These are phyloP conservation scores for Catharus minimus DNA, from an alignment of 2,113 vertebrate genomes.

Conservation along the genomic window DNA sequence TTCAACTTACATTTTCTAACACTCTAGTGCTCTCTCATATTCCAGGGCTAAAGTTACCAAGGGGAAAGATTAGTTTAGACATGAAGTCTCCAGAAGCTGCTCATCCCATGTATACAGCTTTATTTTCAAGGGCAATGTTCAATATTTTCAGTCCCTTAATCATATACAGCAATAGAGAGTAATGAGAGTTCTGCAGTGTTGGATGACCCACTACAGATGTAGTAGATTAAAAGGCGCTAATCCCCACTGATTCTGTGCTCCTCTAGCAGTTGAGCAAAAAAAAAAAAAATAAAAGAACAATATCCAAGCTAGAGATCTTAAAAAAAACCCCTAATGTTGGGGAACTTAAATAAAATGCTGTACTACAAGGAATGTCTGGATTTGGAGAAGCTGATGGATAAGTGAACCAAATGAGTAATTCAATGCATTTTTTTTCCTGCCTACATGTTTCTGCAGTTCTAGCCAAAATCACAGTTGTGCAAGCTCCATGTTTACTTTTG, in stretches of 20 bases:
- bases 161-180: constrained; percentile 56
- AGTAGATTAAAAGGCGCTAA: constrained; percentile 82
- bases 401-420: constrained; percentile 47
- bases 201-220: constrained; percentile 74
- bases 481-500: constrained; percentile 13
- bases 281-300: constrained; percentile 3
- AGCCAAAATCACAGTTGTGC: constrained; percentile 27
- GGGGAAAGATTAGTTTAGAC: constrained; percentile 43
- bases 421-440: constrained; percentile 2
- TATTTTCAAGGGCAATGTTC: constrained; percentile 65
- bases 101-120: constrained; percentile 55
- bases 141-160: constrained; percentile 66
- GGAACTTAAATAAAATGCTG: not conserved
- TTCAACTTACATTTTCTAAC: not conserved
- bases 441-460: not conserved
- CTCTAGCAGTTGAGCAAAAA: constrained; percentile 45
- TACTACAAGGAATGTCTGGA: constrained; percentile 62
- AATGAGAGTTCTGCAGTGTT: constrained; percentile 50
- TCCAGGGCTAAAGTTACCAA: not conserved
- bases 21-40: not conserved
- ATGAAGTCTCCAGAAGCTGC: constrained; percentile 54
- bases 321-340: not conserved
- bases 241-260: constrained; percentile 69
- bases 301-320: constrained; percentile 25
- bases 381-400: constrained; percentile 71